Percentiles rank a stretch among this genome's conserved stretches.
Conservation (phyloP, 1,140 invertebrate species). For the Pseudomyrmex concolor region DNA sequence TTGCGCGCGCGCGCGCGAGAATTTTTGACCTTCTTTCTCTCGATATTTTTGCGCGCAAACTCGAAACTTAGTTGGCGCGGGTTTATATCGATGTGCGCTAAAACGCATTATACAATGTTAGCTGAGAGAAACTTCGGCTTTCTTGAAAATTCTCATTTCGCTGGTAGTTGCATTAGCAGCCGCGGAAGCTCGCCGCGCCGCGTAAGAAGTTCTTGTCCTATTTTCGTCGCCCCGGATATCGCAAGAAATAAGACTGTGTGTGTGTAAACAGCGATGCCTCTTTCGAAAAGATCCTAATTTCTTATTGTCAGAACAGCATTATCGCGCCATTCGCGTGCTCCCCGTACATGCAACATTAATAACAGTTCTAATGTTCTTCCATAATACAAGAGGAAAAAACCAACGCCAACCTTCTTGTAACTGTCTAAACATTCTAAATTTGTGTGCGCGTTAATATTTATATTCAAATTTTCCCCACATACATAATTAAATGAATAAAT, state of each 20-base stretch:
- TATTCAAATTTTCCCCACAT: too few relatives aligned
- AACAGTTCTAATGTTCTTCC: neutral
- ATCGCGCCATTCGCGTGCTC: too few relatives aligned
- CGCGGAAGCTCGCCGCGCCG: neutral
- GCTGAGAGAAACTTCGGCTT: constrained; percentile 40
- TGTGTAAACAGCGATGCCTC: neutral
- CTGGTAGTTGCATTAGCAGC: constrained; percentile 7
- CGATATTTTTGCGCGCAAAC: neutral
- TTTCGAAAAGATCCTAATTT: neutral
- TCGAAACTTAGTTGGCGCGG: constrained; percentile 29
- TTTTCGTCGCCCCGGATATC: constrained; percentile 4
- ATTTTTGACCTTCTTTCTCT: constrained; percentile 34
- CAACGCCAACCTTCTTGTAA: neutral
- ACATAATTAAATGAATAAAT: too few relatives aligned
- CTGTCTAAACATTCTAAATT: neutral
- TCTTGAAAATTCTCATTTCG: constrained; percentile 48
- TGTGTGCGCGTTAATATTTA: too few relatives aligned
- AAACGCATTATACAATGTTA: constrained; percentile 30
- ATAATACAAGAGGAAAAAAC: neutral
- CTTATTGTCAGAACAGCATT: neutral
- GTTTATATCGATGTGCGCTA: constrained; percentile 43
- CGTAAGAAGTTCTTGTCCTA: constrained; percentile 9
- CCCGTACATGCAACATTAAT: neutral
- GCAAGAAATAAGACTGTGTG: constrained; percentile 19
- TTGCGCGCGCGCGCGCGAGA: constrained; percentile 19